A percentile compares a stretch with the other conserved stretches of the same genome.
These are phyloP conservation scores for Brienomyrus longianalis DNA, from an alignment of 2,113 vertebrate species.

Conservation along the genomic window DNA sequence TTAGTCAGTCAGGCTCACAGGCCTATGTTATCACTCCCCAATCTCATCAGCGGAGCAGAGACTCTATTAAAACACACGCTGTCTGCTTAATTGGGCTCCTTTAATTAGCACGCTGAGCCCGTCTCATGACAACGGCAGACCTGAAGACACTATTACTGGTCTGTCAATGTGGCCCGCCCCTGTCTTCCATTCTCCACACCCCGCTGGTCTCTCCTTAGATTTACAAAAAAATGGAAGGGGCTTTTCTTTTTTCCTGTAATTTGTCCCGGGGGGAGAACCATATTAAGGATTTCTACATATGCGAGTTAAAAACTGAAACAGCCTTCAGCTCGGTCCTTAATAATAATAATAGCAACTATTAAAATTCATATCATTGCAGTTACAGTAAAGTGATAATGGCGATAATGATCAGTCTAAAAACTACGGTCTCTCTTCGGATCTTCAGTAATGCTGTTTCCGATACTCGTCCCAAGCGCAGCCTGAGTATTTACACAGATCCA, in stretches of 20 bases:
- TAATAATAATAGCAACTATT: slow-evolving; percentile 39
- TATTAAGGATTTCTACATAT: slow-evolving; percentile 43
- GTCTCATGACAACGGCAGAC: slow-evolving; percentile 17
- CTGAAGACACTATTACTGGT: slow-evolving; percentile 16
- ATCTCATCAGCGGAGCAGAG: background rate
- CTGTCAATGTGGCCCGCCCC: slow-evolving; percentile 5
- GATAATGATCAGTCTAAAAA: slow-evolving; percentile 48
- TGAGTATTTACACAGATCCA: slow-evolving; percentile 71
- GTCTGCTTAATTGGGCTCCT: slow-evolving; percentile 17
- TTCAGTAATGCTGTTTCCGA: slow-evolving; percentile 36
- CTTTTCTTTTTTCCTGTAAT: slow-evolving; percentile 17
- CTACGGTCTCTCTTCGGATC: slow-evolving; percentile 40
- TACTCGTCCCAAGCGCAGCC: slow-evolving; percentile 35
- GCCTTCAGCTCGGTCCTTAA: slow-evolving; percentile 45
- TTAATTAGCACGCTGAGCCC: slow-evolving; percentile 24
- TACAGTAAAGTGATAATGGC: slow-evolving; percentile 51
- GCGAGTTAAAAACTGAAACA: slow-evolving; percentile 44
- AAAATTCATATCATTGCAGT: slow-evolving; percentile 51
- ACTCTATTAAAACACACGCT: slow-evolving; percentile 16
- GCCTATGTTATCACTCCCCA: background rate
- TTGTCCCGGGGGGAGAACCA: slow-evolving; percentile 35
- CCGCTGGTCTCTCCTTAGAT: slow-evolving; percentile 13
- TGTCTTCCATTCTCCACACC: slow-evolving; percentile 21
- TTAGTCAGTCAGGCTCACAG: background rate
- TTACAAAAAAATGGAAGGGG: slow-evolving; percentile 16